phyloP scores from a whole-genome alignment of 2,113 vertebrate genomes.

The Castor canadensis region DNA sequence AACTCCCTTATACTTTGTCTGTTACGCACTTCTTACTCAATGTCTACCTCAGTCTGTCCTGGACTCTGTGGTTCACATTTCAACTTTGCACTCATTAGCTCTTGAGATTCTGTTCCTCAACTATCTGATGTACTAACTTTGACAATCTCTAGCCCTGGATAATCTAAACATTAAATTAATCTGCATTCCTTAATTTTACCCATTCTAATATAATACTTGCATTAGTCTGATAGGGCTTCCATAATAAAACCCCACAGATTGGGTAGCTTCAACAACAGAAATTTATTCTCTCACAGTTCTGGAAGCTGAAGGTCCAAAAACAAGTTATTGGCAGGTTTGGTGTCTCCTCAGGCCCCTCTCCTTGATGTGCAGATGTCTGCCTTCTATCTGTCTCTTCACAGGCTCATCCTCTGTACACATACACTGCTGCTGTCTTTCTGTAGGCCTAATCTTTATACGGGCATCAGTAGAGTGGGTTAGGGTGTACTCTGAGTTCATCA shows the following conservation, averaged over 20 bases:
- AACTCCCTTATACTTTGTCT: neutral
- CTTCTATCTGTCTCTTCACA: neutral
- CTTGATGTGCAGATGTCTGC: neutral
- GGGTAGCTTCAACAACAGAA: neutral
- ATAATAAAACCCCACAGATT: neutral
- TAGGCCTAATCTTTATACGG: neutral
- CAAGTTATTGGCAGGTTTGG: neutral
- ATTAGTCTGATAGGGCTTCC: neutral
- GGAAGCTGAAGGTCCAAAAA: neutral
- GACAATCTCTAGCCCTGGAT: neutral
- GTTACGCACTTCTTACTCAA: neutral
- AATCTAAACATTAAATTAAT: neutral
- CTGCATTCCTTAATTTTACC: neutral
- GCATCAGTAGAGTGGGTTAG: neutral
- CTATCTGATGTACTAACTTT: neutral
- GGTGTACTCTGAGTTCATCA: neutral
- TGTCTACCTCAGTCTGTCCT: neutral
- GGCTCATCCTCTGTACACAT: neutral
- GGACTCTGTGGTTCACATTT: neutral
- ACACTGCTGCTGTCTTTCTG: neutral
- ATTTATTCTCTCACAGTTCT: neutral
- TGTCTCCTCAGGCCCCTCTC: neutral
- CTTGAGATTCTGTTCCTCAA: neutral
- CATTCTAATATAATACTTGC: neutral
- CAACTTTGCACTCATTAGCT: neutral